phyloP scores from a whole-genome alignment of 2,888 invertebrate species.

The Glomeris marginata region DNA sequence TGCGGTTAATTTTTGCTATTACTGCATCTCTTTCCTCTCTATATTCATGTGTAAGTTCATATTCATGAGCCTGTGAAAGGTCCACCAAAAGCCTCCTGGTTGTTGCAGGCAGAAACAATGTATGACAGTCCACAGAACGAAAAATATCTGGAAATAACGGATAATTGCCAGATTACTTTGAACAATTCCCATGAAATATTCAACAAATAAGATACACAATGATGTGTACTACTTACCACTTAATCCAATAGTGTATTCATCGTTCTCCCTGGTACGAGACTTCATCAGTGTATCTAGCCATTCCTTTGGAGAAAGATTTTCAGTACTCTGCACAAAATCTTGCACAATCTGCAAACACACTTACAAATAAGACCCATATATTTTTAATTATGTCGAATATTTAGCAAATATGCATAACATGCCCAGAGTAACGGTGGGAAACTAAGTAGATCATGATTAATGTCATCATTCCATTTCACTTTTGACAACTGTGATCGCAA shows the following conservation, averaged over 20 bases:
- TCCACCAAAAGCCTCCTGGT: conserved; percentile 16
- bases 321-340: conserved; percentile 18
- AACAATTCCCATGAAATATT: too few relatives aligned
- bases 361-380: background rate
- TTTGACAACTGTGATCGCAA: conserved; percentile 19
- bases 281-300: conserved; percentile 18
- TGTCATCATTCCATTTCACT: conserved; percentile 19
- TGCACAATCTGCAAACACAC: conserved; percentile 16
- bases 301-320: conserved; percentile 14
- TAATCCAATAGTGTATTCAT: conserved; percentile 18
- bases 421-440: conserved; percentile 20
- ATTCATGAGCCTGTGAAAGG: conserved; percentile 18
- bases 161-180: too few relatives aligned
- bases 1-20: conserved; percentile 14
- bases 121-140: conserved; percentile 18
- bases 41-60: conserved; percentile 19
- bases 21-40: conserved; percentile 16
- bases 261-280: conserved; percentile 18
- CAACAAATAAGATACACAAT: too few relatives aligned
- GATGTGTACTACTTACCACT: too few relatives aligned
- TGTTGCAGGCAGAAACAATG: conserved; percentile 18
- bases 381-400: background rate
- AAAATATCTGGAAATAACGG: conserved; percentile 17
- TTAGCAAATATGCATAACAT: conserved; percentile 2
- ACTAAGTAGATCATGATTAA: conserved; percentile 18